Evolutionary conservation across 2,888 invertebrate genomes (phyloP).

Genomic region (Falcaria lacertinaria): DNA sequence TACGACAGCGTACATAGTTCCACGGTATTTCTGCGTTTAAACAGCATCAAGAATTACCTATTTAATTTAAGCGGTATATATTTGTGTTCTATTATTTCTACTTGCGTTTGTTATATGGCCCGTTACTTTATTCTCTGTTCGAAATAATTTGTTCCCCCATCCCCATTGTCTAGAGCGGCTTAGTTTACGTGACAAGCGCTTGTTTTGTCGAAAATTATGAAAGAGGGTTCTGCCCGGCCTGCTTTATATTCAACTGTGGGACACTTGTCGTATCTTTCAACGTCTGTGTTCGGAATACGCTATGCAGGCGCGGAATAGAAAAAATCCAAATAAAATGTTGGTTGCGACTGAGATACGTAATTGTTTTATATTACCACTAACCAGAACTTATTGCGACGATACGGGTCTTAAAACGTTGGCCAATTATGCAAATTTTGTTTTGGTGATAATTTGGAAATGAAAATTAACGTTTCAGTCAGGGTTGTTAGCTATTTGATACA

Average conservation of each 20-base stretch:
- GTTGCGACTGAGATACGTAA: neutral
- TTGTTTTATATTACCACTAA: neutral
- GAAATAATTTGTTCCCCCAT: neutral
- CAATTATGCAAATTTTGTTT: neutral
- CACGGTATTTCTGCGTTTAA: too few species aligned
- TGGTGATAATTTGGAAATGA: neutral
- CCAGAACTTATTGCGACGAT: neutral
- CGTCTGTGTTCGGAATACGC: neutral
- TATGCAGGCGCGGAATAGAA: neutral
- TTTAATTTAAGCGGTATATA: too few species aligned
- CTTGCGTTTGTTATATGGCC: too few species aligned
- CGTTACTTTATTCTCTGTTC: neutral
- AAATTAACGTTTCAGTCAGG: neutral
- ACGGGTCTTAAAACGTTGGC: neutral
- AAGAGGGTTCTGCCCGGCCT: slow-evolving; percentile 15
- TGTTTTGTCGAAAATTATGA: slow-evolving; percentile 19
- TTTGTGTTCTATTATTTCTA: too few species aligned
- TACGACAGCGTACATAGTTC: too few species aligned
- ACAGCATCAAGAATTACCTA: too few species aligned
- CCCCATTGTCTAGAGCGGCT: slow-evolving; percentile 10
- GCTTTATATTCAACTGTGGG: slow-evolving; percentile 20
- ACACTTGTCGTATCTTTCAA: slow-evolving; percentile 7
- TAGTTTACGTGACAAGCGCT: slow-evolving; percentile 25
- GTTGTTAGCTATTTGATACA: neutral
- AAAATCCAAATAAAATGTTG: neutral